Conservation (phyloP, 2,113 vertebrate genomes). For the Mellivora capensis region DNA sequence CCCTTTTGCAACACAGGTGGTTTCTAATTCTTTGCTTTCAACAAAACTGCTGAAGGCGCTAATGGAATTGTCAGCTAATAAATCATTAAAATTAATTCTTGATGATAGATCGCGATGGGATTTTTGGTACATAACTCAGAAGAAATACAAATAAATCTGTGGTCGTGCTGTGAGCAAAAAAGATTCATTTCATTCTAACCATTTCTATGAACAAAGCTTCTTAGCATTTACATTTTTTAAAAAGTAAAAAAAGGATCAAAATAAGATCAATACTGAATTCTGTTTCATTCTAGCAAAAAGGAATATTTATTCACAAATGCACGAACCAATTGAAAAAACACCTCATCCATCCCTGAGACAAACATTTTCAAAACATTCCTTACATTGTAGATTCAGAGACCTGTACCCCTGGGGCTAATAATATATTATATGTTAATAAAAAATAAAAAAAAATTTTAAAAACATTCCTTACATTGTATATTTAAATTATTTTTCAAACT, state of each 20-base stretch:
- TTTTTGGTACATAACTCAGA: background rate
- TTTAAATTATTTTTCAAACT: slow-evolving; percentile 37
- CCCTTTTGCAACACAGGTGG: background rate
- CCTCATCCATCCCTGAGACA: background rate
- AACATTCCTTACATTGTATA: background rate
- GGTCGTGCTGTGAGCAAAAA: background rate
- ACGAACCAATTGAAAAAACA: slow-evolving; percentile 8
- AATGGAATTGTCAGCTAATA: slow-evolving; percentile 32
- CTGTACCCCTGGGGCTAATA: too few relatives aligned
- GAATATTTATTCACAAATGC: slow-evolving; percentile 19
- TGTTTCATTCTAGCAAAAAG: slow-evolving; percentile 1
- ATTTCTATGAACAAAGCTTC: background rate
- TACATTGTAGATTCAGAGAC: too few relatives aligned
- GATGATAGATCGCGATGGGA: background rate
- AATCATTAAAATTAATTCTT: slow-evolving; percentile 45
- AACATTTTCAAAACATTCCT: background rate
- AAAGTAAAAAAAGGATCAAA: background rate
- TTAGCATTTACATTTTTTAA: background rate
- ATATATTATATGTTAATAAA: too few relatives aligned
- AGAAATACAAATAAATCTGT: background rate
- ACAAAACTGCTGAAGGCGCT: slow-evolving; percentile 20
- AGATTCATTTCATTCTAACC: background rate
- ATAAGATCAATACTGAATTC: background rate
- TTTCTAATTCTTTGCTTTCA: slow-evolving; percentile 21
- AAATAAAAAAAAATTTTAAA: background rate